phyloP scores from a whole-genome alignment of 2,113 vertebrate species.

The Mobula birostris region DNA sequence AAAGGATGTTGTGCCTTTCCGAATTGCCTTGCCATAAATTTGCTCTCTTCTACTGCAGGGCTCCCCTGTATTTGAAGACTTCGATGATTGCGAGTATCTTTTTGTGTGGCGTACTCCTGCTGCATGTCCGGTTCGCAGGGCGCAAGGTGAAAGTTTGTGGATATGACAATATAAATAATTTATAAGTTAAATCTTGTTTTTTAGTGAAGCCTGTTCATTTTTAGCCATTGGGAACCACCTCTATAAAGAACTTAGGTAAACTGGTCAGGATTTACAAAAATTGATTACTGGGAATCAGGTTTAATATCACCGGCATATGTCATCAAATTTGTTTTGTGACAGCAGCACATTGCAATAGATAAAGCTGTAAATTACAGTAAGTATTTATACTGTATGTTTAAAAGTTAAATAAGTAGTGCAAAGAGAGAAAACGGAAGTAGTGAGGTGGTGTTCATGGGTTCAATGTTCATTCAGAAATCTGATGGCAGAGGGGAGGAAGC shows the following conservation, averaged over 20 bases:
- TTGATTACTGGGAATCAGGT: no score
- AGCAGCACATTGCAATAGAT: no score
- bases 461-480: no score
- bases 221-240: neutral
- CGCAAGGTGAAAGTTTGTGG: slow-evolving; percentile 60
- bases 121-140: slow-evolving; percentile 74
- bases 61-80: slow-evolving; percentile 71
- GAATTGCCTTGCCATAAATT: neutral
- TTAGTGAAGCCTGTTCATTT: slow-evolving; percentile 31
- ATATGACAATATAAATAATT: neutral
- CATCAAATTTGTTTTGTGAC: no score
- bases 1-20: neutral
- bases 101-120: slow-evolving; percentile 89
- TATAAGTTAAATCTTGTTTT: neutral
- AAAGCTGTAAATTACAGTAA: no score
- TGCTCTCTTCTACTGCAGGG: slow-evolving; percentile 58
- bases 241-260: neutral
- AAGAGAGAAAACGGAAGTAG: no score
- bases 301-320: no score
- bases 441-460: no score
- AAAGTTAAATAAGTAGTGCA: no score
- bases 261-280: neutral
- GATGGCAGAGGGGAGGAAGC: no score
- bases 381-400: no score
- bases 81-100: slow-evolving; percentile 76